A percentile compares a stretch with the other conserved stretches of the same genome.
Evolutionary conservation across 2,797 vertebrate species (phyloP).

Genomic region (Simalia tracyae): DNA sequence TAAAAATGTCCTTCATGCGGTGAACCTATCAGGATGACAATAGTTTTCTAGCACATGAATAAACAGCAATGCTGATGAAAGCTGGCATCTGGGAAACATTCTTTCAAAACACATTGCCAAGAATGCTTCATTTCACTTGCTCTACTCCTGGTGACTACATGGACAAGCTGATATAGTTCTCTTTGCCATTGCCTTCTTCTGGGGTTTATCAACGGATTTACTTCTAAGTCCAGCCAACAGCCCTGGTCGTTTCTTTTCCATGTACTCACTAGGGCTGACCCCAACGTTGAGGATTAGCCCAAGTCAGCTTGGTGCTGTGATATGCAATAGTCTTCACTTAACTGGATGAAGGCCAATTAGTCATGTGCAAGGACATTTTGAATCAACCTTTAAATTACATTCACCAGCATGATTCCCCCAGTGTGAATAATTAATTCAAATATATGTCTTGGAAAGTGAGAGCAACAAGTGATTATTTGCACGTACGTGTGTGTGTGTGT

Average conservation of each 20-base stretch:
- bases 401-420: constrained; percentile 16
- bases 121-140: background rate
- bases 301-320: background rate
- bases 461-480: constrained; percentile 58
- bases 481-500: no score
- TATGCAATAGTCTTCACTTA: no score
- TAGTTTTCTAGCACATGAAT: background rate
- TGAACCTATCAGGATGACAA: no score
- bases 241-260: background rate
- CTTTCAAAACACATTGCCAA: constrained; percentile 35
- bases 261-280: background rate
- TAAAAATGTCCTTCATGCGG: background rate
- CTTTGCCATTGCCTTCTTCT: background rate
- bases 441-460: constrained; percentile 41
- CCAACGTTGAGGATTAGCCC: background rate
- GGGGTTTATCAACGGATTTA: no score
- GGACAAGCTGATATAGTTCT: background rate
- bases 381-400: background rate
- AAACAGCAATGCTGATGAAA: constrained; percentile 38
- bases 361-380: background rate
- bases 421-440: constrained; percentile 49
- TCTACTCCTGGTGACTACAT: background rate
- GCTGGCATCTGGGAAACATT: constrained; percentile 26
- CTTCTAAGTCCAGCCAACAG: background rate
- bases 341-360: background rate